phyloP scores from a whole-genome alignment of 2,888 invertebrate genomes.

The Scaptomyza caliginosa region DNA sequence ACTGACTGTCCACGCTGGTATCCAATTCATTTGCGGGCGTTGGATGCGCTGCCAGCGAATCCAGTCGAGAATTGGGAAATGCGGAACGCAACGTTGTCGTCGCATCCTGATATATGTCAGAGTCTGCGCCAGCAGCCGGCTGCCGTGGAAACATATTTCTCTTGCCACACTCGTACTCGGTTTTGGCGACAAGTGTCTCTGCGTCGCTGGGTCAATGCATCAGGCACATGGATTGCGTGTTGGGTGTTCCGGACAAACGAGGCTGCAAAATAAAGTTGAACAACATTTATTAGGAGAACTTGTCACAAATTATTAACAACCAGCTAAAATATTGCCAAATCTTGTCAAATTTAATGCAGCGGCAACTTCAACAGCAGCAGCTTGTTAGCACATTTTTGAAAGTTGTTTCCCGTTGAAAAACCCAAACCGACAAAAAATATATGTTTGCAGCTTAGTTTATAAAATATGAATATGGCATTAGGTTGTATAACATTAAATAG shows the following conservation, averaged over 20 bases:
- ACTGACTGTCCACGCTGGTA: slow-evolving; percentile 61
- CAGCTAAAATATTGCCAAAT: slow-evolving; percentile 59
- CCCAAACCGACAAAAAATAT: no score
- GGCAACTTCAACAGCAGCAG: slow-evolving; percentile 16
- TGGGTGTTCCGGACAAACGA: slow-evolving; percentile 49
- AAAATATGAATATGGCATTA: slow-evolving; percentile 42
- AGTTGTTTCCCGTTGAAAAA: slow-evolving; percentile 37
- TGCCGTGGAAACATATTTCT: slow-evolving; percentile 82
- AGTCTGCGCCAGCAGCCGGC: slow-evolving; percentile 72
- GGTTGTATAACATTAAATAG: slow-evolving; percentile 20
- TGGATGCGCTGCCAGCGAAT: slow-evolving; percentile 71
- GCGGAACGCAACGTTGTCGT: slow-evolving; percentile 82
- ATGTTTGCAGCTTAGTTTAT: slow-evolving; percentile 31
- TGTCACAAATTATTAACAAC: slow-evolving; percentile 56
- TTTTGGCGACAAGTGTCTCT: slow-evolving; percentile 75
- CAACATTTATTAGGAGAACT: slow-evolving; percentile 46
- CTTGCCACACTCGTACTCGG: slow-evolving; percentile 14
- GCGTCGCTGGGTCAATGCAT: slow-evolving; percentile 33
- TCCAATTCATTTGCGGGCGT: slow-evolving; percentile 36
- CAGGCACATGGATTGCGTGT: slow-evolving; percentile 58
- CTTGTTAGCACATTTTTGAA: slow-evolving; percentile 66
- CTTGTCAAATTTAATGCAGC: slow-evolving; percentile 55
- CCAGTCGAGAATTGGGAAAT: slow-evolving; percentile 82
- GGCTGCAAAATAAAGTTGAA: slow-evolving; percentile 31
- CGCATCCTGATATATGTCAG: slow-evolving; percentile 76